A percentile compares a stretch with the other conserved stretches of the same genome.
phyloP scores from a whole-genome alignment of 2,113 vertebrate genomes.

The Siniperca knerii region DNA sequence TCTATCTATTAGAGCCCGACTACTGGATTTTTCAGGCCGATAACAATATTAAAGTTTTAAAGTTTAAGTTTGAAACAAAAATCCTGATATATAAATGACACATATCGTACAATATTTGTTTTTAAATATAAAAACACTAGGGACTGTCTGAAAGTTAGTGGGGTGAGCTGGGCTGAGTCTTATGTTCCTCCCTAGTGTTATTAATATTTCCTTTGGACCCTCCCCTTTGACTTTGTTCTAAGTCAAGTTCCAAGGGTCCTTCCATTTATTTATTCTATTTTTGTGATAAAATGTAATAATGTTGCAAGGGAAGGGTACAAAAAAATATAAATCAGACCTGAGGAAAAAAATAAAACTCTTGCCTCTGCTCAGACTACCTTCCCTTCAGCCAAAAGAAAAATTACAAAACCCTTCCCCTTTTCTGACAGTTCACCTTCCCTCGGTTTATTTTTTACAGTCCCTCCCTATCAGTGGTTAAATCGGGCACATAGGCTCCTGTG shows the following conservation, averaged over 20 bases:
- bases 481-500: too few relatives aligned
- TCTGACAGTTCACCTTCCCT: too few relatives aligned
- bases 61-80: background rate
- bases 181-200: background rate
- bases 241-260: background rate
- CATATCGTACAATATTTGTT: background rate
- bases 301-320: background rate
- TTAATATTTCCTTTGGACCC: background rate
- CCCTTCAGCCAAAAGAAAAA: background rate
- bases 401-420: too few relatives aligned
- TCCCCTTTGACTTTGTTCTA: background rate
- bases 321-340: background rate
- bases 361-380: background rate
- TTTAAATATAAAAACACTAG: background rate
- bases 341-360: background rate
- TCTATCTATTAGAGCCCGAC: background rate
- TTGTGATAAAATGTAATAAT: background rate
- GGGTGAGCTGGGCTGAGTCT: background rate
- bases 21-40: background rate
- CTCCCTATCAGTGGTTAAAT: too few relatives aligned
- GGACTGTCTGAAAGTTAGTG: background rate
- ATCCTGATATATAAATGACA: background rate
- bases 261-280: background rate
- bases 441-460: too few relatives aligned
- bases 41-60: background rate